Conservation (phyloP, 2,888 invertebrate genomes). For the Ryuthela nishihirai region DNA sequence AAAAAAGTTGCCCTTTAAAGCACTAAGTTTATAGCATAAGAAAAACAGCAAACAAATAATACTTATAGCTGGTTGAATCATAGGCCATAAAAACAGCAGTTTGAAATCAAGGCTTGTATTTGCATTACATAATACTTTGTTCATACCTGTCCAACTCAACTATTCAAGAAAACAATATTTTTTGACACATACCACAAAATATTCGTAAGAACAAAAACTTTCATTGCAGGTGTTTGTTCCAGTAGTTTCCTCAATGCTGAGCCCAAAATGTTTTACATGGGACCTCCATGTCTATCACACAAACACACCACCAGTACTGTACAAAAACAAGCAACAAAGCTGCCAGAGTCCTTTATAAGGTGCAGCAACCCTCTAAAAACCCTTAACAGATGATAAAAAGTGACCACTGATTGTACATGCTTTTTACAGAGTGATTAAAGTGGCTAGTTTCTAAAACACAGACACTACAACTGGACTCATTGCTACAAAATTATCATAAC, state of each 20-base stretch:
- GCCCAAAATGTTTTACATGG: conserved; percentile 11
- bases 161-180: too few species aligned
- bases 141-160: too few species aligned
- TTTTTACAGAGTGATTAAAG: conserved; percentile 31
- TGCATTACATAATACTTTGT: too few species aligned
- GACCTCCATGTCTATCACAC: conserved; percentile 8
- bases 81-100: too few species aligned
- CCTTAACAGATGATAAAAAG: conserved; percentile 26
- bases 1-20: too few species aligned
- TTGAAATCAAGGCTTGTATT: too few species aligned
- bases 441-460: conserved; percentile 22
- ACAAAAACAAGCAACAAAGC: conserved; percentile 32
- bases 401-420: conserved; percentile 37
- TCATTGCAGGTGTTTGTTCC: conserved; percentile 34
- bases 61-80: too few species aligned
- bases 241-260: conserved; percentile 6
- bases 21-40: too few species aligned
- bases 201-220: too few species aligned
- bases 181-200: too few species aligned
- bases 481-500: neutral
- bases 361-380: conserved; percentile 15
- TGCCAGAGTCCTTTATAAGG: conserved; percentile 9
- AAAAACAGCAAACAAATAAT: too few species aligned
- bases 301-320: conserved; percentile 8
- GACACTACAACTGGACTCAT: neutral